Conservation (phyloP, 2,113 vertebrate genomes). For the Cryptoleucopteryx plumbea region DNA sequence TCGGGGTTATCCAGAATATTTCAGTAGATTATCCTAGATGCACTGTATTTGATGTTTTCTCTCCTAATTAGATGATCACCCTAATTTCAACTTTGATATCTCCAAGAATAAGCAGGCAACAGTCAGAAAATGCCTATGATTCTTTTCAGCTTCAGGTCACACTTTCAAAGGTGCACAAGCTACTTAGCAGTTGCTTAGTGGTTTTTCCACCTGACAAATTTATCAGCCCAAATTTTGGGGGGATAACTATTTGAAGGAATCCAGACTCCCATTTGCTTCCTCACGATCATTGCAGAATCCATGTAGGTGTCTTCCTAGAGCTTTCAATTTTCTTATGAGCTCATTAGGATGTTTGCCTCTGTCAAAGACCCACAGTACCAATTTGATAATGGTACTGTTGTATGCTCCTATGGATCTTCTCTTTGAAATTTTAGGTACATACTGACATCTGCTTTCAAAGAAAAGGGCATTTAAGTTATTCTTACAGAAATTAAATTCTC, state of each 20-base stretch:
- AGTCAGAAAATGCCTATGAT: background rate
- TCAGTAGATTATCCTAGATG: background rate
- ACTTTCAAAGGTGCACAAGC: background rate
- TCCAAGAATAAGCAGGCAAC: background rate
- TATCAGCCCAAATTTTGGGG: background rate
- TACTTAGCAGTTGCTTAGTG: background rate
- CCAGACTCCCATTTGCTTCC: background rate
- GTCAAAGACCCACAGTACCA: background rate
- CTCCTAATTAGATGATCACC: background rate
- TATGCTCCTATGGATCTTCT: rapidly evolving
- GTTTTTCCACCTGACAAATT: background rate
- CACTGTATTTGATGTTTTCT: background rate
- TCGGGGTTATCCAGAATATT: background rate
- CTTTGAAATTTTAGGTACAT: background rate
- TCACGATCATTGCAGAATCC: background rate
- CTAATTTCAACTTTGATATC: background rate
- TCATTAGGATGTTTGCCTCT: background rate
- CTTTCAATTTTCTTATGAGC: background rate
- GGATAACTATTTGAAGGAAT: background rate
- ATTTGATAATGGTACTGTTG: background rate
- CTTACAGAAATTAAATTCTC: background rate
- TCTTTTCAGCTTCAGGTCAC: background rate
- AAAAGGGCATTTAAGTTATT: background rate
- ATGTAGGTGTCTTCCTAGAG: background rate
- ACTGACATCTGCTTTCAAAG: background rate